Evolutionary conservation across 2,113 vertebrate genomes (phyloP).

Genomic region (Heterotilapia buettikoferi): DNA sequence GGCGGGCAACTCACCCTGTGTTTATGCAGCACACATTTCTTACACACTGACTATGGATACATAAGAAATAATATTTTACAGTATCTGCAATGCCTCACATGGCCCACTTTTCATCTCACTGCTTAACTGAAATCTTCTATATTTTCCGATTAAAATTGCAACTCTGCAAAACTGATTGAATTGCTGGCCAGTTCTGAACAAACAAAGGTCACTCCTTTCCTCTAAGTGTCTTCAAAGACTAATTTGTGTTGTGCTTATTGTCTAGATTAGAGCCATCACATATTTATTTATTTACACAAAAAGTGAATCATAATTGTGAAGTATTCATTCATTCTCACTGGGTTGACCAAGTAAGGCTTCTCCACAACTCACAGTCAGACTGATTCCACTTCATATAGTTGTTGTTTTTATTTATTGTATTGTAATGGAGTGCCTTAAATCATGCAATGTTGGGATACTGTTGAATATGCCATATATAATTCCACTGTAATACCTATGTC

Average conservation of each 20-base stretch:
- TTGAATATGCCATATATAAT: slow-evolving; percentile 33
- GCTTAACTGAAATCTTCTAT: neutral
- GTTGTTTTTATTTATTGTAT: neutral
- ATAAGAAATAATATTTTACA: neutral
- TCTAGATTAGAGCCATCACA: neutral
- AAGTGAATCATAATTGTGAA: neutral
- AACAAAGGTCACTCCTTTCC: neutral
- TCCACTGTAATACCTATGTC: neutral
- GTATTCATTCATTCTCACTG: slow-evolving; percentile 10
- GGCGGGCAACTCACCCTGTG: no score
- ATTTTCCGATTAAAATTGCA: neutral
- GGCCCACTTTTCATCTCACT: neutral
- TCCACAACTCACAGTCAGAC: neutral
- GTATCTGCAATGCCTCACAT: neutral
- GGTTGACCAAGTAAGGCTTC: neutral
- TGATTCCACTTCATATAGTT: neutral
- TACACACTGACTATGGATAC: no score
- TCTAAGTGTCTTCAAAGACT: neutral
- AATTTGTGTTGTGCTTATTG: neutral
- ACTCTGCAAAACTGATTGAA: neutral
- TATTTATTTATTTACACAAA: neutral
- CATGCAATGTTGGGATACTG: neutral
- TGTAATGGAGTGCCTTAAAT: slow-evolving; percentile 52
- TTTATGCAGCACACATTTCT: no score
- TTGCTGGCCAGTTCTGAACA: neutral